phyloP scores from a whole-genome alignment of 2,888 invertebrate species.

The Chrysopilus asiliformis region DNA sequence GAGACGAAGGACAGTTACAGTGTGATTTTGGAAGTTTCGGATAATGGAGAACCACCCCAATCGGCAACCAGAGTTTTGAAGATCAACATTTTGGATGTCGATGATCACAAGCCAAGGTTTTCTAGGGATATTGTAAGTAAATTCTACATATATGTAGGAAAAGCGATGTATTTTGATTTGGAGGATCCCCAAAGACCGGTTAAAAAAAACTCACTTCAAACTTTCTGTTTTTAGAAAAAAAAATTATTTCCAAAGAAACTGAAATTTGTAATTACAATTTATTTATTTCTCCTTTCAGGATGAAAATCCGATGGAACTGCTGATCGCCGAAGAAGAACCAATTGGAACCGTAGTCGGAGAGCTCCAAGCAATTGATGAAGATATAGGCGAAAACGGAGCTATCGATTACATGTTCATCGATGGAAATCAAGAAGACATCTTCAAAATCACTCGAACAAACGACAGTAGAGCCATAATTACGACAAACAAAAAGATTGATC shows the following conservation, averaged over 20 bases:
- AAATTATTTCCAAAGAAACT: too few relatives aligned
- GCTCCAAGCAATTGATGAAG: slow-evolving; percentile 58
- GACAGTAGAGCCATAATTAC: slow-evolving; percentile 51
- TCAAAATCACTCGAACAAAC: slow-evolving; percentile 47
- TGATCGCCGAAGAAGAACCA: slow-evolving; percentile 51
- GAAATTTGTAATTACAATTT: too few relatives aligned
- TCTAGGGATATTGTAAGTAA: slow-evolving; percentile 48
- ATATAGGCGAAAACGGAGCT: slow-evolving; percentile 58
- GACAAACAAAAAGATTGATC: slow-evolving; percentile 48
- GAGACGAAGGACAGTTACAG: slow-evolving; percentile 61
- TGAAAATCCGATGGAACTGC: slow-evolving; percentile 48
- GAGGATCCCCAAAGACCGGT: background rate
- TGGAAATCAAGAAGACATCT: slow-evolving; percentile 54
- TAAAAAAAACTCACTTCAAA: background rate
- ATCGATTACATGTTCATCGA: slow-evolving; percentile 60
- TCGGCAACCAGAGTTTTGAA: slow-evolving; percentile 56
- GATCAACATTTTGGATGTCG: slow-evolving; percentile 56
- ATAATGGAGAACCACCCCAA: slow-evolving; percentile 64
- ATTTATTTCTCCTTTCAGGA: slow-evolving; percentile 36
- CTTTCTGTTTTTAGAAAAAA: too few relatives aligned
- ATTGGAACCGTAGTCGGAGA: slow-evolving; percentile 52
- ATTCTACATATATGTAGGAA: too few relatives aligned
- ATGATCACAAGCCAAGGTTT: slow-evolving; percentile 67
- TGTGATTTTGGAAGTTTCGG: slow-evolving; percentile 63
- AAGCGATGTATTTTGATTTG: too few relatives aligned